phyloP scores from a whole-genome alignment of 2,888 invertebrate species.

The Crocallis elinguaria region DNA sequence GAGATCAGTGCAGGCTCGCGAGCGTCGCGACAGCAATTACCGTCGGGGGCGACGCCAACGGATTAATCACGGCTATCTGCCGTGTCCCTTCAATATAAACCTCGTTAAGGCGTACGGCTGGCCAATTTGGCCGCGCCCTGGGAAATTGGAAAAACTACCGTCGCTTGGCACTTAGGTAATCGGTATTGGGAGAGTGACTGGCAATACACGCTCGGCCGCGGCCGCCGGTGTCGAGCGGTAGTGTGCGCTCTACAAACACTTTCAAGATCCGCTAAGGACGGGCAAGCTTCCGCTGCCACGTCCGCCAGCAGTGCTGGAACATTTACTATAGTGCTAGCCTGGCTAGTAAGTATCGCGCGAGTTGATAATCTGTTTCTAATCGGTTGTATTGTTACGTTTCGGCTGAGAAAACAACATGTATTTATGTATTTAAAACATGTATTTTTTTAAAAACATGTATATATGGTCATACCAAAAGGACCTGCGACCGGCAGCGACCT shows the following conservation, averaged over 20 bases:
- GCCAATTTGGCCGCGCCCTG: constrained; percentile 46
- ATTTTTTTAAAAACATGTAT: too few species aligned
- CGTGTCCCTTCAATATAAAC: constrained; percentile 48
- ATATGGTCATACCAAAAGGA: too few species aligned
- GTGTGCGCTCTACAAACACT: too few species aligned
- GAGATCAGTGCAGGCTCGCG: constrained; percentile 8
- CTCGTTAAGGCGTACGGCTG: constrained; percentile 38
- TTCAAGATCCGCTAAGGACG: too few species aligned
- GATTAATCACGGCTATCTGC: constrained; percentile 46
- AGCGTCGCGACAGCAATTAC: background rate
- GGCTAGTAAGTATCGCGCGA: too few species aligned
- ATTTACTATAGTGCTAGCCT: too few species aligned
- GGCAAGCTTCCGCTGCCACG: too few species aligned
- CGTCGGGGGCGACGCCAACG: constrained; percentile 9
- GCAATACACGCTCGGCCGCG: constrained; percentile 7
- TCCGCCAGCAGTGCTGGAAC: too few species aligned
- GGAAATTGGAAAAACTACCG: constrained; percentile 45
- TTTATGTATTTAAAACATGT: too few species aligned
- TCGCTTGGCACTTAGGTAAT: constrained; percentile 31
- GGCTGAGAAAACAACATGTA: background rate
- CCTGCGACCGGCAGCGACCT: too few species aligned
- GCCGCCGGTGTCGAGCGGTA: background rate
- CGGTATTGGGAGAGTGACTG: constrained; percentile 31
- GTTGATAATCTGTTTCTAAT: too few species aligned
- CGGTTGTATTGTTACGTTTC: too few species aligned